Conservation (phyloP, 2,888 invertebrate species). For the Adela reaumurella region DNA sequence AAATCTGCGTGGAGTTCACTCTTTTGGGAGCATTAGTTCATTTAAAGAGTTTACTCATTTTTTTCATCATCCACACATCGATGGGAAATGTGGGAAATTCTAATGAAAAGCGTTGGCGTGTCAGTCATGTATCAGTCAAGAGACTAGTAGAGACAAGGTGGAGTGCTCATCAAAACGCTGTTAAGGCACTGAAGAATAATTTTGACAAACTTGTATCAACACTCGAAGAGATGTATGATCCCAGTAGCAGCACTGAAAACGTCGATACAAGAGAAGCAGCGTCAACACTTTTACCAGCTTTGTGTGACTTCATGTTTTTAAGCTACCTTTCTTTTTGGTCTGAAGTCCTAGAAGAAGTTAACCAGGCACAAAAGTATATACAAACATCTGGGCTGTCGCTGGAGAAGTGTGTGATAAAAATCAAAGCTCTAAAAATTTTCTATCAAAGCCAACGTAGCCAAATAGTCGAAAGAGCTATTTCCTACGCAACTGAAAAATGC, state of each 20-base stretch:
- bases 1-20: constrained; percentile 7
- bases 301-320: constrained; percentile 11
- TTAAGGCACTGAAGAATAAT: constrained; percentile 8
- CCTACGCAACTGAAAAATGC: no score
- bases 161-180: constrained; percentile 10
- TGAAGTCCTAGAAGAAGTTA: constrained; percentile 9
- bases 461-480: no score
- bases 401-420: no score
- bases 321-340: constrained; percentile 9
- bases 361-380: constrained; percentile 8
- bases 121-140: constrained; percentile 7
- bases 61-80: constrained; percentile 9
- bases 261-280: constrained; percentile 11
- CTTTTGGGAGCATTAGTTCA: constrained; percentile 7
- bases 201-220: constrained; percentile 8
- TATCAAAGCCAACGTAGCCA: no score
- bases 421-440: no score
- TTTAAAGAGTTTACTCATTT: constrained; percentile 7
- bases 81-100: constrained; percentile 9
- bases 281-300: constrained; percentile 7
- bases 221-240: constrained; percentile 10
- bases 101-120: constrained; percentile 3
- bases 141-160: constrained; percentile 7
- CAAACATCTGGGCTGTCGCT: no score
- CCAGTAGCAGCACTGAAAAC: constrained; percentile 8